These are phyloP conservation scores for Microtus oregoni DNA, from an alignment of 2,113 vertebrate genomes.

Conservation along the genomic window DNA sequence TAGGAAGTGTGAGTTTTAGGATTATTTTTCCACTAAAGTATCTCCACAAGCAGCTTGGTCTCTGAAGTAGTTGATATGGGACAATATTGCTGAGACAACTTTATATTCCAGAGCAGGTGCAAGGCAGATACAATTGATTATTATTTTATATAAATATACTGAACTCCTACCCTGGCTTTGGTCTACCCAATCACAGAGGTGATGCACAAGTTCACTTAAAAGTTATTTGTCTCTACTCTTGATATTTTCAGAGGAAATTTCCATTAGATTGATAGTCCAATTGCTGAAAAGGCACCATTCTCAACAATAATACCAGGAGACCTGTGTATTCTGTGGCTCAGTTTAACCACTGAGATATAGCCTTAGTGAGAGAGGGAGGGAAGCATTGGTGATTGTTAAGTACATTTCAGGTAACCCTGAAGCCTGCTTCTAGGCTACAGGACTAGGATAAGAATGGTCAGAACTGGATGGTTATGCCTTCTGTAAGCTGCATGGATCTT, in stretches of 20 bases:
- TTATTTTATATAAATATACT: slow-evolving; percentile 85
- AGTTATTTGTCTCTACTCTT: slow-evolving; percentile 83
- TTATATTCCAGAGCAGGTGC: slow-evolving; percentile 22
- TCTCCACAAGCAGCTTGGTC: not conserved
- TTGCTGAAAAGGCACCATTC: slow-evolving; percentile 82
- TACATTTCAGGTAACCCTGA: not conserved
- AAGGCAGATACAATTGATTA: slow-evolving; percentile 73
- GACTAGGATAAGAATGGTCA: not conserved
- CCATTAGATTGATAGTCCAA: slow-evolving; percentile 83
- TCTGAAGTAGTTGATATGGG: not conserved
- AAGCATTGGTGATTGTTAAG: not conserved
- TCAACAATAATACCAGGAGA: slow-evolving; percentile 81
- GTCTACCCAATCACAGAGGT: slow-evolving; percentile 81
- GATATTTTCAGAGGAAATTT: slow-evolving; percentile 81
- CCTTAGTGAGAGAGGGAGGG: slow-evolving; percentile 28
- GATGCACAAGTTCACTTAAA: slow-evolving; percentile 83
- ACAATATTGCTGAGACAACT: slow-evolving; percentile 40
- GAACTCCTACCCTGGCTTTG: slow-evolving; percentile 81
- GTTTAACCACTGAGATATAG: slow-evolving; percentile 71
- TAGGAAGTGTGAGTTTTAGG: slow-evolving; percentile 1
- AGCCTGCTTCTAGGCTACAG: not conserved
- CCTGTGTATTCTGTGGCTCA: slow-evolving; percentile 61
- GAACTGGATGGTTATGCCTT: not conserved
- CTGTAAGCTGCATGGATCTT: not conserved
- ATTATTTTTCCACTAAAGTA: slow-evolving; percentile 3